Evolutionary conservation across 2,888 invertebrate species (phyloP), one percentile per base, ranked within the genome.

Genomic region (Stegana nigrithorax): DNA sequence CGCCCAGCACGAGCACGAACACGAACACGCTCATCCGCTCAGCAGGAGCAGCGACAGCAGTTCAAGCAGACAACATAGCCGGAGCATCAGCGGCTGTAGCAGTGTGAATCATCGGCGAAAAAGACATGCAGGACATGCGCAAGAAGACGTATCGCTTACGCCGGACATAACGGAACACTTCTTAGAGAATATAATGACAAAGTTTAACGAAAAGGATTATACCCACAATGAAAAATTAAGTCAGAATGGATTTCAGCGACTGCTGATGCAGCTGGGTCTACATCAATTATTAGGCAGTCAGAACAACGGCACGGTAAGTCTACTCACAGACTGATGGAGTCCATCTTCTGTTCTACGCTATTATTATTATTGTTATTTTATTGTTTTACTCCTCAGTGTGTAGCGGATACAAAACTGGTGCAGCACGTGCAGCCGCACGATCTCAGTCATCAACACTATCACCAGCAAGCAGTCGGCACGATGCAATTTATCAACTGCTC

Each of bases 101-200:
- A 42, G 44, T 23, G 17, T 64, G 59, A 27, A 64, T 44, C 45
- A 64, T 59, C 67, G 84, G 73, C 70, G 63, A 17, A 85, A 81
- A 70, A 80, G 85, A 7, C 85, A 86, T 68, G 73, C 81, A 4
- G 73, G 75, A 62, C 78, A 81, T 67, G 73, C 72, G 12, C 73
- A 72, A 14, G 66, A 60, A 55, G 78, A 75, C n/a, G 73, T 45
- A 62, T 25, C 36, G 1, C n/a, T 10, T 77, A 64, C 76, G 81
- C 74, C 86, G 86, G 5, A 86, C 88, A 81, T 83, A 51, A 88
- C 90, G 0, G 87, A 87, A 42, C 87, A 88, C 57, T 93, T 90
- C 78, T 86, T 92, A 56, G 88, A 88, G 65, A 89, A 90, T 81
- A 88, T 93, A 60, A 92, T 93, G 81, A 85, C 87, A 44, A 86